phyloP scores from a whole-genome alignment of 1,140 invertebrate species.

The Panulirus ornatus region DNA sequence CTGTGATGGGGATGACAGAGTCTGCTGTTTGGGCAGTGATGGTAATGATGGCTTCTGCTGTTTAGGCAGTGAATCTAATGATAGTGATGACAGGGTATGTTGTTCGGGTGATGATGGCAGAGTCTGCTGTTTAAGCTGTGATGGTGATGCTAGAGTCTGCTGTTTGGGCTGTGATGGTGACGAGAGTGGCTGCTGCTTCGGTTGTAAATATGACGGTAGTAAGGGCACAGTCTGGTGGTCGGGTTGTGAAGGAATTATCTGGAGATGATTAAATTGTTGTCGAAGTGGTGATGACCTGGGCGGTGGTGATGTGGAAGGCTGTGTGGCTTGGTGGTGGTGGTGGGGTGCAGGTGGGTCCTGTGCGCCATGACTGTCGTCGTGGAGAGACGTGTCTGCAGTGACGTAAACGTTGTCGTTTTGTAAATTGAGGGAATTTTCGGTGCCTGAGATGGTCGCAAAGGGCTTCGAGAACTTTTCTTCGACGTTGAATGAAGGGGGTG shows the following conservation, averaged over 20 bases:
- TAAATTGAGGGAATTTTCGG: neutral
- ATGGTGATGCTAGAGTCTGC: too few relatives aligned
- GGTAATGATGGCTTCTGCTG: neutral
- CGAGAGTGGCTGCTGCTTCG: too few relatives aligned
- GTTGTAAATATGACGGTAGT: too few relatives aligned
- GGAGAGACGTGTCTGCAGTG: slow-evolving; percentile 7
- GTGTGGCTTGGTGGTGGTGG: slow-evolving; percentile 4
- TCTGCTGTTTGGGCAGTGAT: neutral
- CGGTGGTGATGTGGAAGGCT: neutral
- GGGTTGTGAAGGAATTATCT: neutral
- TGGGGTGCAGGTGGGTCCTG: neutral
- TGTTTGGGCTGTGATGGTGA: too few relatives aligned
- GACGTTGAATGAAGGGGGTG: neutral
- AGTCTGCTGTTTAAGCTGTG: too few relatives aligned
- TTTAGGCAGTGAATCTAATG: neutral
- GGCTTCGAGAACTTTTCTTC: neutral
- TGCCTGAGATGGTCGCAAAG: neutral
- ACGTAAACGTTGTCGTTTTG: slow-evolving; percentile 16
- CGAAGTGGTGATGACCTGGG: neutral
- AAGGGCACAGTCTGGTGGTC: neutral
- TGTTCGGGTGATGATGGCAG: neutral
- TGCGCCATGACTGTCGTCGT: neutral
- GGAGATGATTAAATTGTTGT: neutral
- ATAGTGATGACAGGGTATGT: neutral
- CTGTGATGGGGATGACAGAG: neutral